Evolutionary conservation across 2,113 vertebrate genomes (phyloP).

Genomic region (Dicerorhinus sumatrensis): DNA sequence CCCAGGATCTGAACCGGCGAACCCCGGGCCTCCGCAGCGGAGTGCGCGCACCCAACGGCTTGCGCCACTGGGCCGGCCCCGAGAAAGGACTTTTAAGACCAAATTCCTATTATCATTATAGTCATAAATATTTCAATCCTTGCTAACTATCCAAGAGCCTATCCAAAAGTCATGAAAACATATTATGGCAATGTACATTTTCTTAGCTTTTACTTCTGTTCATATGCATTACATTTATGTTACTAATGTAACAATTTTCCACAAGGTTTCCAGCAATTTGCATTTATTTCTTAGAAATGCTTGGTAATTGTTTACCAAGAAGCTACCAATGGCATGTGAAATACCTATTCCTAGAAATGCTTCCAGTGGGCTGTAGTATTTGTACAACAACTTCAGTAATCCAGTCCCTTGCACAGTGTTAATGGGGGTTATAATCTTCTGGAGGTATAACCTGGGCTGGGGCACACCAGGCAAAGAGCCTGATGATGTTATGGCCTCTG

Average conservation of each 20-base stretch:
- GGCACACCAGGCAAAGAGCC: neutral
- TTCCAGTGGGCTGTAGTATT: neutral
- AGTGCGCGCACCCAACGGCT: too few relatives aligned
- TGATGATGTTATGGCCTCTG: neutral
- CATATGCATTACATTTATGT: neutral
- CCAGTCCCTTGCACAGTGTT: neutral
- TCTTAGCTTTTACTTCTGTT: constrained; percentile 42
- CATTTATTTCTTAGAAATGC: constrained; percentile 51
- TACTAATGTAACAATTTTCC: neutral
- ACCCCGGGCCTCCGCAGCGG: too few relatives aligned
- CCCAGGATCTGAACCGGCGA: too few relatives aligned
- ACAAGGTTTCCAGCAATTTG: neutral
- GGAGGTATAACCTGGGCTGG: neutral
- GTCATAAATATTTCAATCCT: constrained; percentile 23
- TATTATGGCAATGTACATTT: neutral
- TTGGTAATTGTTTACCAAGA: constrained; percentile 10
- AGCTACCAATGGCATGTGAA: neutral
- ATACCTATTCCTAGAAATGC: constrained; percentile 44
- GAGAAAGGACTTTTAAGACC: neutral
- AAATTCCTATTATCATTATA: neutral
- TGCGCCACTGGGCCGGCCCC: too few relatives aligned
- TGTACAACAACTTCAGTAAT: neutral
- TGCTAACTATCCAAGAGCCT: neutral
- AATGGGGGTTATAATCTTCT: neutral
- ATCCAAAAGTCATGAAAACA: constrained; percentile 13